phyloP scores from a whole-genome alignment of 35 echinoderm and acorn worm genomes.

The Ophioderma brevispina region DNA sequence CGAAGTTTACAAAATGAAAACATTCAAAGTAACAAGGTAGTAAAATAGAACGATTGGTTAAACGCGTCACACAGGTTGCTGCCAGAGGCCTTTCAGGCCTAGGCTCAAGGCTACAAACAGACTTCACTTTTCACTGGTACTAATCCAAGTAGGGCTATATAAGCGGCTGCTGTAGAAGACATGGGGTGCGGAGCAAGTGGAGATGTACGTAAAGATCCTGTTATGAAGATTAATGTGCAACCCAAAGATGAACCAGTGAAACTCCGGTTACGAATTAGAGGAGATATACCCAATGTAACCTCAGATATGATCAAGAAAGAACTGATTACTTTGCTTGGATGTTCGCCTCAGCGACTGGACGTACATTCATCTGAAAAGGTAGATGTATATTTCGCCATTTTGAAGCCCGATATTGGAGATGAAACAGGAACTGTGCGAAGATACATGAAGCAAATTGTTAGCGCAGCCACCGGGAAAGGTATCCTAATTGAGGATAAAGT shows the following conservation, averaged over 20 bases:
- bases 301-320: background rate
- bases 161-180: too few relatives aligned
- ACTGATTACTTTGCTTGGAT: background rate
- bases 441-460: background rate
- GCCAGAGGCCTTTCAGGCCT: too few relatives aligned
- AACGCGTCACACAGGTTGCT: too few relatives aligned
- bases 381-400: background rate
- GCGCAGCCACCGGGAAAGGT: background rate
- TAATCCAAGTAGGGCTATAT: too few relatives aligned
- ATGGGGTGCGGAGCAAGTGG: too few relatives aligned
- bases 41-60: too few relatives aligned
- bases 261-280: background rate
- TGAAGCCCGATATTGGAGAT: background rate
- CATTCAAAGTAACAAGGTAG: too few relatives aligned
- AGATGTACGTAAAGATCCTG: too few relatives aligned
- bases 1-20: too few relatives aligned
- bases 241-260: background rate
- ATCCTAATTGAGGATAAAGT: background rate
- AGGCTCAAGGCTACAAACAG: too few relatives aligned
- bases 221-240: background rate
- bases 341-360: background rate
- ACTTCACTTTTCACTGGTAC: too few relatives aligned
- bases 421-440: background rate
- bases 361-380: background rate
- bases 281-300: background rate